Evolutionary conservation across 2,797 vertebrate species (phyloP), one percentile per base, ranked within the genome.

Genomic region (Sebastes paucispinis): DNA sequence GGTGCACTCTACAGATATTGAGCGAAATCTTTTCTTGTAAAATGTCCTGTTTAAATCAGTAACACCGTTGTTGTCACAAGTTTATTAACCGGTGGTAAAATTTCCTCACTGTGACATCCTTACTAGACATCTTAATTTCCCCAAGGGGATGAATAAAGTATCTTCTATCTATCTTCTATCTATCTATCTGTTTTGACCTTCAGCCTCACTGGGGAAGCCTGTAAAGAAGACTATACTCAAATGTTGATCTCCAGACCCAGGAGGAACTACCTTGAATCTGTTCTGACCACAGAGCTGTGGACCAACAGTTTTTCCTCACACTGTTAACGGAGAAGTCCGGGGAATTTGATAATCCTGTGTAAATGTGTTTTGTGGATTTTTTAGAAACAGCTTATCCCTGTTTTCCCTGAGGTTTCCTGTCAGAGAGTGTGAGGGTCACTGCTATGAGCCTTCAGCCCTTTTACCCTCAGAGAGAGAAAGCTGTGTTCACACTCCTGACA

Each of bases 361-460:
- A 87, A 88, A 87, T 88, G 85, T 89, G 87, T 92, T 93, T 90
- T 89, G 85, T 87, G 87, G 88, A 85, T 91, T 85, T 86, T 91
- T 92, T 86, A 68, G 85, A 73, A 72, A 79, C 47, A 36, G 82
- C 82, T 88, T 89, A 87, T 82, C 79, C 80, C 80, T 71, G 69
- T 83, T 87, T 86, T 85, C 86, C 88, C 90, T 3, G 31, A 79
- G 80, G 85, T 85, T 43, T 81, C 63, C 82, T 50, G 74, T 77
- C 81, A 69, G 81, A 86, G 80, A 83, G 59, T 29, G 57, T n/a
- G 68, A 82, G 81, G 82, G 86, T 90, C 86, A 81, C 63, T 54
- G 79, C 79, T 81, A 65, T 73, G 87, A 83, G 84, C 77, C 65
- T 77, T 85, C 60, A 52, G 80, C 58, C 73, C 68, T 77, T 71